These are phyloP conservation scores for Torymus tubicola DNA, from an alignment of 2,888 invertebrate genomes.

Conservation along the genomic window DNA sequence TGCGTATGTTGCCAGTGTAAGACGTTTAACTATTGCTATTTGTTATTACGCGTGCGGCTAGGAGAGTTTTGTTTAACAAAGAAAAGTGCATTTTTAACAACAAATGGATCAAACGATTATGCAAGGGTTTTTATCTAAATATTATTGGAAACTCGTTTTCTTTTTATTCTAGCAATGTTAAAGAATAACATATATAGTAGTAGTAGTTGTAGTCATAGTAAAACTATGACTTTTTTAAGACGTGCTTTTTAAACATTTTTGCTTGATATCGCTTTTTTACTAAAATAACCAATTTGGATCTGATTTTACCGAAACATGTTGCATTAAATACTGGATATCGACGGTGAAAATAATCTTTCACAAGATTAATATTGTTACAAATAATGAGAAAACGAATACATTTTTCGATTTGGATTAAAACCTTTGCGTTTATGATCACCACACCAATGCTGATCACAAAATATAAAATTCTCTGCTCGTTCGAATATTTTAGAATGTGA, in stretches of 20 bases:
- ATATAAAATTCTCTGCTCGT: slow-evolving; percentile 53
- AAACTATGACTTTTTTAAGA: slow-evolving; percentile 33
- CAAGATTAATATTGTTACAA: neutral
- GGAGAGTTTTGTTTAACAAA: slow-evolving; percentile 54
- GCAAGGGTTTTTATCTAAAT: slow-evolving; percentile 52
- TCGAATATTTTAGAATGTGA: slow-evolving; percentile 56
- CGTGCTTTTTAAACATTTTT: slow-evolving; percentile 5
- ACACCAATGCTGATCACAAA: slow-evolving; percentile 39
- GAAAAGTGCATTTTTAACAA: slow-evolving; percentile 53
- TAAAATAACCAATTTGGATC: slow-evolving; percentile 18
- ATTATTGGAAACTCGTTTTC: slow-evolving; percentile 33
- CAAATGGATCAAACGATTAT: slow-evolving; percentile 42
- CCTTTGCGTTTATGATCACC: slow-evolving; percentile 45
- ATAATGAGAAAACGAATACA: slow-evolving; percentile 41
- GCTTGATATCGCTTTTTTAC: slow-evolving; percentile 26
- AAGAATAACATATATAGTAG: slow-evolving; percentile 2
- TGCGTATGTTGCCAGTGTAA: slow-evolving; percentile 59
- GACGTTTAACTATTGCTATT: slow-evolving; percentile 57
- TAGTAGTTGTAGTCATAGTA: slow-evolving; percentile 27
- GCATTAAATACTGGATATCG: neutral
- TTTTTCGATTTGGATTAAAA: slow-evolving; percentile 45
- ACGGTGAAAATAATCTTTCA: too few species aligned
- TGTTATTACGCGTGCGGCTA: slow-evolving; percentile 55
- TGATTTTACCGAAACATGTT: slow-evolving; percentile 8
- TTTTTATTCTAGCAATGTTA: slow-evolving; percentile 38